phyloP scores from a whole-genome alignment of 2,888 invertebrate species.

The Apoda limacodes region DNA sequence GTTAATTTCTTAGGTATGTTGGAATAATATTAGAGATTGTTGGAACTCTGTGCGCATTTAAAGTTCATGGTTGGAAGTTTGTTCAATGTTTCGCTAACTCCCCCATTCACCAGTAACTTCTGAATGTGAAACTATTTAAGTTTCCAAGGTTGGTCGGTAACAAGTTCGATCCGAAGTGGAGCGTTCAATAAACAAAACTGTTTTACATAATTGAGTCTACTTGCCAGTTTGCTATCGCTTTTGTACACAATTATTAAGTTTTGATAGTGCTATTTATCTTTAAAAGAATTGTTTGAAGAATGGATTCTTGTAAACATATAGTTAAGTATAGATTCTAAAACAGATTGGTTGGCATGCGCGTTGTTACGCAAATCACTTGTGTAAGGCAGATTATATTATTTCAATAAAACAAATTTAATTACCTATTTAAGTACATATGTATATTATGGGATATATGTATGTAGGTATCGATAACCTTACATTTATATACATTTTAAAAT shows the following conservation, averaged over 20 bases:
- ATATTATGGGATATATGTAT: too few relatives aligned
- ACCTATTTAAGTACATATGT: too few relatives aligned
- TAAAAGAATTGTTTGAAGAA: constrained; percentile 8
- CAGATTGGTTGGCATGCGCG: too few relatives aligned
- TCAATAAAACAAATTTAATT: too few relatives aligned
- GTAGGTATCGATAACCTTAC: too few relatives aligned
- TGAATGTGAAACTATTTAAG: constrained; percentile 42
- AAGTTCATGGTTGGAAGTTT: constrained; percentile 42
- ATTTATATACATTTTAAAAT: too few relatives aligned
- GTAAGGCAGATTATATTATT: too few relatives aligned
- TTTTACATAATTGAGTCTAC: constrained; percentile 35
- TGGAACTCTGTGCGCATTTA: constrained; percentile 41
- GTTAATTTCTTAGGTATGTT: too few relatives aligned
- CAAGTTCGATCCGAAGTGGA: constrained; percentile 23
- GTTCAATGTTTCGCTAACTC: constrained; percentile 40
- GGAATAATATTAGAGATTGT: constrained; percentile 36
- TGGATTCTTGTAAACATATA: too few relatives aligned
- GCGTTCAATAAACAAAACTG: constrained; percentile 33
- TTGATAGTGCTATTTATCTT: constrained; percentile 1
- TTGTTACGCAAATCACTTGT: too few relatives aligned
- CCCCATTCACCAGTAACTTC: constrained; percentile 33
- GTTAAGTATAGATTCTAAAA: too few relatives aligned
- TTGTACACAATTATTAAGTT: constrained; percentile 7
- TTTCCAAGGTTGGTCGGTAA: constrained; percentile 43
- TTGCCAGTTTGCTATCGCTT: constrained; percentile 25